A percentile compares a stretch with the other conserved stretches of the same genome.
phyloP scores from a whole-genome alignment of 2,113 vertebrate species.

The Vulpes lagopus region DNA sequence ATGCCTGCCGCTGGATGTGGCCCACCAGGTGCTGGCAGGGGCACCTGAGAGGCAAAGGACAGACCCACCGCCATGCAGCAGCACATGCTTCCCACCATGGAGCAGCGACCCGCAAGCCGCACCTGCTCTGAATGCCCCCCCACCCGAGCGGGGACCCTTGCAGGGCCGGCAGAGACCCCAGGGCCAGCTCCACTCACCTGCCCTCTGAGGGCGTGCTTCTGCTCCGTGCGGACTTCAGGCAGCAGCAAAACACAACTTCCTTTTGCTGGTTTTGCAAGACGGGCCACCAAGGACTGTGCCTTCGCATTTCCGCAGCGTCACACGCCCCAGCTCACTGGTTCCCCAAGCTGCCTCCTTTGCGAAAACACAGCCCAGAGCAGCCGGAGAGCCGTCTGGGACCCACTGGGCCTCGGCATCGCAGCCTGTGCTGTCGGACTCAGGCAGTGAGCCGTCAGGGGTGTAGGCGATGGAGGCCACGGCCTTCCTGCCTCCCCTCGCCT shows the following conservation, averaged over 20 bases:
- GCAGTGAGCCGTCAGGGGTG: not conserved
- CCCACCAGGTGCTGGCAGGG: not conserved
- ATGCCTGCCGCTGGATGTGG: too few species aligned
- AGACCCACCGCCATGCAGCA: not conserved
- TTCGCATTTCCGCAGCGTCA: conserved; percentile 79
- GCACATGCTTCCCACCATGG: conserved; percentile 62
- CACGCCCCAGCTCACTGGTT: not conserved
- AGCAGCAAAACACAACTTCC: conserved; percentile 69
- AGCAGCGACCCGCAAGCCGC: not conserved
- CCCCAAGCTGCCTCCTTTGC: not conserved
- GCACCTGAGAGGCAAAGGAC: not conserved
- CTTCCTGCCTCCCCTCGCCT: not conserved
- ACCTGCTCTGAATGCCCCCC: not conserved
- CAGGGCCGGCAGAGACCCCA: not conserved
- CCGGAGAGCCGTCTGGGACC: not conserved
- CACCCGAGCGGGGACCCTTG: not conserved
- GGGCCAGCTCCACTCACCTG: conserved; percentile 72
- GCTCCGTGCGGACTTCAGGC: conserved; percentile 17
- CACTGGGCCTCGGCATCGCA: not conserved
- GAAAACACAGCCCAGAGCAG: not conserved
- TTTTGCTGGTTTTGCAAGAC: conserved; percentile 68
- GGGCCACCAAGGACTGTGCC: conserved; percentile 62
- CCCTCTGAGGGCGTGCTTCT: not conserved
- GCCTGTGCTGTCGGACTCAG: not conserved
- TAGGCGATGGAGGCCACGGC: not conserved